Percentiles rank a stretch among this genome's conserved stretches.
Conservation (phyloP, 2,113 vertebrate genomes). For the Corvus cornix region DNA sequence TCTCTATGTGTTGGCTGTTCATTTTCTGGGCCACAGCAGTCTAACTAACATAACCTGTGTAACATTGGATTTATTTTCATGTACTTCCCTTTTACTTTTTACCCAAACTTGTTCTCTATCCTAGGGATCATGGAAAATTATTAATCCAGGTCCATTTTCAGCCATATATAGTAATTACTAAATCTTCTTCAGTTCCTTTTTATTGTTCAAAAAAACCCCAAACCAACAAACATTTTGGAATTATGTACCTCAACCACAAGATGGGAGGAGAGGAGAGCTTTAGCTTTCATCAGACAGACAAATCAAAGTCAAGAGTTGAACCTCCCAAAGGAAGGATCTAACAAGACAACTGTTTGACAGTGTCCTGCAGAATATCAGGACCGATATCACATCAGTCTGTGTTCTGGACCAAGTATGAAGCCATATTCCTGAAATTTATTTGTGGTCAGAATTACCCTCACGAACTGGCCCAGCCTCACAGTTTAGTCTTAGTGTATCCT, state of each 20-base stretch:
- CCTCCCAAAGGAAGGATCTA: neutral
- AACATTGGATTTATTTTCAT: neutral
- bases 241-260: accelerated
- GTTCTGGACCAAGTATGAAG: neutral
- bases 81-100: neutral
- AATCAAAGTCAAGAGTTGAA: neutral
- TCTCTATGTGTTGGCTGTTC: neutral
- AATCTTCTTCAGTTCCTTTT: neutral
- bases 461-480: neutral
- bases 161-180: neutral
- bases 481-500: conserved; percentile 20
- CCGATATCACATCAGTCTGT: accelerated
- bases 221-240: neutral
- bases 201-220: neutral
- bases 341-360: neutral
- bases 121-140: neutral
- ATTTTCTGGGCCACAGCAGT: neutral
- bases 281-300: neutral
- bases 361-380: neutral
- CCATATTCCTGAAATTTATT: neutral
- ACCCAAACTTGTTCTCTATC: neutral
- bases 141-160: neutral
- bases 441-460: neutral
- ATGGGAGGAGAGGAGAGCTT: neutral
- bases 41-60: neutral